Percentiles rank a stretch among this genome's conserved stretches.
Evolutionary conservation across 2,888 invertebrate species (phyloP).

Genomic region (Phaonia tiefii): DNA sequence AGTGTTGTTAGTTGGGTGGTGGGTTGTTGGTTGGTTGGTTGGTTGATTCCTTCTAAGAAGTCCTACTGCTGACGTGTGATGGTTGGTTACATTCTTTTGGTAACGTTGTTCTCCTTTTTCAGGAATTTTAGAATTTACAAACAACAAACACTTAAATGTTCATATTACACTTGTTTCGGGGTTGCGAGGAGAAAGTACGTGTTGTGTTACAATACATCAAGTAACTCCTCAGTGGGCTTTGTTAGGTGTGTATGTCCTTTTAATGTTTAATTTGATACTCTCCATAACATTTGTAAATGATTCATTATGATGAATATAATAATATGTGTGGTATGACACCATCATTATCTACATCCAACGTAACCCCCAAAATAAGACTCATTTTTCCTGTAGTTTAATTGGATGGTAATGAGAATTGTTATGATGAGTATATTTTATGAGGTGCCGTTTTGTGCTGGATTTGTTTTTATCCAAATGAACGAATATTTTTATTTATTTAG

Average conservation of each 20-base stretch:
- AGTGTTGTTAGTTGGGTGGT: no score
- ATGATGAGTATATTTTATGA: background rate
- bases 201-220: background rate
- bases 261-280: slow-evolving; percentile 37
- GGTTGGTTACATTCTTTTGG: slow-evolving; percentile 14
- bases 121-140: slow-evolving; percentile 29
- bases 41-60: no score
- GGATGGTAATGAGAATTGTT: background rate
- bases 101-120: slow-evolving; percentile 17
- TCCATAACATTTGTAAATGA: background rate
- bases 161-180: background rate
- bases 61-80: slow-evolving; percentile 3
- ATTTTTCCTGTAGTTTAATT: no score
- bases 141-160: background rate
- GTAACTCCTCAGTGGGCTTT: no score
- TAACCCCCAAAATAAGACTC: no score
- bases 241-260: no score
- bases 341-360: no score
- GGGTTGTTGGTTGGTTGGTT: no score
- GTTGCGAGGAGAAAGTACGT: background rate
- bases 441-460: background rate
- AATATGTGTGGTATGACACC: background rate
- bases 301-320: slow-evolving; percentile 14
- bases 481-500: no score
- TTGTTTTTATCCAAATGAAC: slow-evolving; percentile 22